Evolutionary conservation across 2,113 vertebrate genomes (phyloP), one percentile per base, ranked within the genome.

Genomic region (Colaptes auratus): DNA sequence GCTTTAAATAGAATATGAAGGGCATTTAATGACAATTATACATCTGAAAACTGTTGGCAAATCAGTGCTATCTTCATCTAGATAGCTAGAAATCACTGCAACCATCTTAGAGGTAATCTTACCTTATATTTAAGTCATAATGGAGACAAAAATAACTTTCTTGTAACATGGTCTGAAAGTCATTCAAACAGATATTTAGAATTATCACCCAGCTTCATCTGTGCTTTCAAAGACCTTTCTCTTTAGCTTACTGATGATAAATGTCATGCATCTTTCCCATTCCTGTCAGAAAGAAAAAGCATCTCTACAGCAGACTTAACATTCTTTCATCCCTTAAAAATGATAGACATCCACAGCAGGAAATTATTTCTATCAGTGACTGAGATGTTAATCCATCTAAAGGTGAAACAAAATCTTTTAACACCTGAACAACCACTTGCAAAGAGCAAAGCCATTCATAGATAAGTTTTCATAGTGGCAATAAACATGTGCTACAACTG

Each of bases 221-320:
- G 74, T 33, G 23, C 65, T 96, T 96, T 85, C 82, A 96, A 91
- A 97, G 95, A 96, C 96, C 76, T 95, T 94, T 93, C 93, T 92
- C 87, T 98, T 96, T 96, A 92, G 44, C 65, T 69, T 66, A 16
- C 63, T 96, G 97, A 98, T 97, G 97, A 97, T 95, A 98, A 98
- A 98, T 97, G 96, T 88, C 97, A 97, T 84, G 36, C 82, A 96
- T 92, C 90, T 91, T 95, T 97, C 93, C 91, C 53, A 82, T 48
- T 75, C 65, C 85, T 73, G 88, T 96, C 96, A 96, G 75, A 83
- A 96, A 92, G 65, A 91, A 94, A 89, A 97, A 92, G 73, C 25
- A 82, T 91, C 87, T 95, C 80, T 80, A 86, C 85, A 95, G 69
- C 46, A 94, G 69, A 67, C 65, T 91, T 92, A 90, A 88, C 35